Conservation (phyloP, 2,113 vertebrate genomes). For the Oxyura jamaicensis region DNA sequence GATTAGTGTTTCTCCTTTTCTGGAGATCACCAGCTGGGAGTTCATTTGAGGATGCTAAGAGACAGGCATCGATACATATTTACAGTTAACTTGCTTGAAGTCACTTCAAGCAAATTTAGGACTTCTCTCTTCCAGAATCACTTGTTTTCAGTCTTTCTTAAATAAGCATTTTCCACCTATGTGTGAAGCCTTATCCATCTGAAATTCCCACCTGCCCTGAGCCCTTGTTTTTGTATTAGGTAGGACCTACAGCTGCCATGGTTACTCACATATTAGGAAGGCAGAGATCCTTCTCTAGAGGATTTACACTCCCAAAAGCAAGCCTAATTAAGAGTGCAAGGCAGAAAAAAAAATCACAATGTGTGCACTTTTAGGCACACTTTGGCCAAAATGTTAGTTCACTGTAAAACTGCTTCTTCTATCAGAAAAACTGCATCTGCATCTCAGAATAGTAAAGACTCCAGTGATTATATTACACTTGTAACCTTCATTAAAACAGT, state of each 20-base stretch:
- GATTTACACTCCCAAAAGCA: background rate
- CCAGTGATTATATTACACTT: conserved; percentile 55
- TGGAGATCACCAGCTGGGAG: background rate
- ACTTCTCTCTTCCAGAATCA: background rate
- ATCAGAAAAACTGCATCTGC: background rate
- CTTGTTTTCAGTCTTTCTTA: background rate
- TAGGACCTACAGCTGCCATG: background rate
- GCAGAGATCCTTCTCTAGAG: background rate
- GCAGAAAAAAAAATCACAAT: background rate
- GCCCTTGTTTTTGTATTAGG: background rate
- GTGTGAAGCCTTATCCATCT: background rate
- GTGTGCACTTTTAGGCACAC: background rate
- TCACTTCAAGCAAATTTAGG: background rate
- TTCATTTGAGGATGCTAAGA: background rate
- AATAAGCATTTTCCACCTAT: background rate
- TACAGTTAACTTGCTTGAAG: background rate
- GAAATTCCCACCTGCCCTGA: background rate
- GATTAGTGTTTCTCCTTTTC: background rate
- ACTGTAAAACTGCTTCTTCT: background rate
- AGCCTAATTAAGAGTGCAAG: background rate
- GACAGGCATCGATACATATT: background rate
- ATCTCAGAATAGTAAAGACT: conserved; percentile 32
- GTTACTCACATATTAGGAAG: background rate
- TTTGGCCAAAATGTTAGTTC: background rate
- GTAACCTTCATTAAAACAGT: conserved; percentile 77